Base-by-base conservation (phyloP, 1,140 invertebrate genomes). In the Papilio helenus region DNA sequence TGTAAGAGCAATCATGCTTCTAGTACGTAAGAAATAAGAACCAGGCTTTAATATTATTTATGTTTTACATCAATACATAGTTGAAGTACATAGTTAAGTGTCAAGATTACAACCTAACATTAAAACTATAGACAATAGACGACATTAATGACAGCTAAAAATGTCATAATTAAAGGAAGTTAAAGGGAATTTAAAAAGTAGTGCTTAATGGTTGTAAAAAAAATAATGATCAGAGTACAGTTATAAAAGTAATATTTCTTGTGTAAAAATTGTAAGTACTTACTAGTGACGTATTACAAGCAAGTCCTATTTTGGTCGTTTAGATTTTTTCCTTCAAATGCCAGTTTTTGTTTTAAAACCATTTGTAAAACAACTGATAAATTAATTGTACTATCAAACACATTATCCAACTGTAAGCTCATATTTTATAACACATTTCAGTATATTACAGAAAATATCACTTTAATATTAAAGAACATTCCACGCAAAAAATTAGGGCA, bases 401-500 rank as follows among this genome's bases (percentile, higher is more conserved):
- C 18, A 61, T 61, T 14, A 23, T 12, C 23, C 10, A 26, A n/a
- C n/a, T 20, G 20, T 61, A 68, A 29, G 10, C 26, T 68, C 12
- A 34, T 29, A 34, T 29, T 68, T 68, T 29, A 29, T 29, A 14
- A 68, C 14, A 68, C 23, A 29, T 65, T 65, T 65, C 12, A 10
- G 9, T 65, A 68, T 16, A 29, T 68, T 29, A 29, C 4, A 5
- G 23, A 16, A 68, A 68, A 68, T 68, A 65, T 65, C 58, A 46
- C 61, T 61, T 51, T 76, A 76, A 61, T 76, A 77, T 77, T 39
- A 76, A 55, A 39, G 26, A 44, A 39, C 55, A 61, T 61, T 77
- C 26, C 74, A 58, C 74, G 49, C 76, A 65, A 77, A 77, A 68
- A 77, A 77, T 77, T 77, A 77, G 76, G 55, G 51, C 76, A 77